A percentile compares a stretch with the other conserved stretches of the same genome.
Evolutionary conservation across 37 sponge, comb jelly and placozoan genomes (phyloP).

Genomic region (Ianthella basta): DNA sequence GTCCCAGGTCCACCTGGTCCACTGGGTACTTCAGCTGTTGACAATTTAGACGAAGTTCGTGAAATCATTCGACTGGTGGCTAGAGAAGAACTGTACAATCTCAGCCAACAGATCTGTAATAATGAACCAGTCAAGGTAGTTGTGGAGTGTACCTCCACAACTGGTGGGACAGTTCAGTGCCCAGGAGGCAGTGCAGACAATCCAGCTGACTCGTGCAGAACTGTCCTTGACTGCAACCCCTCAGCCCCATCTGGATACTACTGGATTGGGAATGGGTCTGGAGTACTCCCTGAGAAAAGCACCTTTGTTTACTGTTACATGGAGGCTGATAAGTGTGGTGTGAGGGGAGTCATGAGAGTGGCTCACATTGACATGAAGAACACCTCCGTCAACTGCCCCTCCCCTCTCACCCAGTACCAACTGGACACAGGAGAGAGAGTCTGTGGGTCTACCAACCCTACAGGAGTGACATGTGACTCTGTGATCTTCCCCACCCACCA

Average conservation of each 20-base stretch:
- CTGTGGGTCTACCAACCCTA: background rate
- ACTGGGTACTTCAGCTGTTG: background rate
- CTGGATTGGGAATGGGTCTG: background rate
- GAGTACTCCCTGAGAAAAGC: background rate
- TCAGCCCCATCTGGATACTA: background rate
- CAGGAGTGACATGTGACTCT: background rate
- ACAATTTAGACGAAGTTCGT: background rate
- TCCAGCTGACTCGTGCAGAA: background rate
- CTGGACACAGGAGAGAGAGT: background rate
- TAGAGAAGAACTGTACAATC: constrained; percentile 6
- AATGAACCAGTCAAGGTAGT: no score
- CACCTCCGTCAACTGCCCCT: background rate
- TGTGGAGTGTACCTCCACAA: no score
- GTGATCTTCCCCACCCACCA: constrained; percentile 11
- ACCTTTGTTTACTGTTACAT: constrained; percentile 9
- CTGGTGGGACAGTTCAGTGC: no score
- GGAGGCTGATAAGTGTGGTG: constrained; percentile 26
- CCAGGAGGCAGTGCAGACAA: background rate
- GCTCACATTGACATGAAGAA: constrained; percentile 17
- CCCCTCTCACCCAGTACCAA: background rate
- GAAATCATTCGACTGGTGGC: background rate
- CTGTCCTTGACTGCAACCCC: constrained; percentile 2
- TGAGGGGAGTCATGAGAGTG: constrained; percentile 26
- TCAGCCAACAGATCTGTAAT: no score
- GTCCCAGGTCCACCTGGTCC: background rate